These are phyloP conservation scores for Porites lutea DNA, from an alignment of 64 coral and sea anemone species.

Conservation along the genomic window DNA sequence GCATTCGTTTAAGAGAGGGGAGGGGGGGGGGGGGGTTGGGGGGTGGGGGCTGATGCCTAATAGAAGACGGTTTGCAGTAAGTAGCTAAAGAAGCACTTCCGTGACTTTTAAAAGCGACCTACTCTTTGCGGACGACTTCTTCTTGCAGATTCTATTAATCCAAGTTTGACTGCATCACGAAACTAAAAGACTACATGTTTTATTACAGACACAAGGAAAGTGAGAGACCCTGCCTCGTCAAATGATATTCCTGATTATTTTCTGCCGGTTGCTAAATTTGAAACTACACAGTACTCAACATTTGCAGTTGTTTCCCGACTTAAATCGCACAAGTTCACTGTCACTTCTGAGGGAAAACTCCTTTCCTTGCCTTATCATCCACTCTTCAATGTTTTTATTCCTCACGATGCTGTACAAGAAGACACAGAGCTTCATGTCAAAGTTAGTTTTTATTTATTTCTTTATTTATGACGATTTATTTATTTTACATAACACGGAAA, in stretches of 20 bases:
- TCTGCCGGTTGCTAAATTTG: conserved; percentile 52
- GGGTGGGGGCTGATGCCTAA: no score
- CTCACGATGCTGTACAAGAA: conserved; percentile 14
- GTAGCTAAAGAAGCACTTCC: no score
- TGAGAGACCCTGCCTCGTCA: neutral
- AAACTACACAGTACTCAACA: conserved; percentile 46
- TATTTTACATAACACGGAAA: no score
- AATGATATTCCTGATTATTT: conserved; percentile 37
- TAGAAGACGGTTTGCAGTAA: no score
- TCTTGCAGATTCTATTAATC: no score
- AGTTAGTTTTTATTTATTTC: neutral
- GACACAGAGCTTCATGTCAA: neutral
- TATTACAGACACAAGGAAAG: neutral
- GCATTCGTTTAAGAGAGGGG: no score
- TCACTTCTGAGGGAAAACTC: neutral
- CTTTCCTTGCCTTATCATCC: conserved; percentile 15
- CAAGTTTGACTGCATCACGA: no score
- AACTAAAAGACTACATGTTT: no score
- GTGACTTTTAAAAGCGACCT: no score
- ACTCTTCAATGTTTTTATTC: conserved; percentile 16
- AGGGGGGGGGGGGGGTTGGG: no score
- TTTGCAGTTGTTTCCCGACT: conserved; percentile 73
- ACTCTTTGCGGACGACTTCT: no score
- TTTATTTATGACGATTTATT: no score
- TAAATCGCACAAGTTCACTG: neutral